Conservation (phyloP, 2,113 vertebrate genomes). For the Sisor rabdophorus region DNA sequence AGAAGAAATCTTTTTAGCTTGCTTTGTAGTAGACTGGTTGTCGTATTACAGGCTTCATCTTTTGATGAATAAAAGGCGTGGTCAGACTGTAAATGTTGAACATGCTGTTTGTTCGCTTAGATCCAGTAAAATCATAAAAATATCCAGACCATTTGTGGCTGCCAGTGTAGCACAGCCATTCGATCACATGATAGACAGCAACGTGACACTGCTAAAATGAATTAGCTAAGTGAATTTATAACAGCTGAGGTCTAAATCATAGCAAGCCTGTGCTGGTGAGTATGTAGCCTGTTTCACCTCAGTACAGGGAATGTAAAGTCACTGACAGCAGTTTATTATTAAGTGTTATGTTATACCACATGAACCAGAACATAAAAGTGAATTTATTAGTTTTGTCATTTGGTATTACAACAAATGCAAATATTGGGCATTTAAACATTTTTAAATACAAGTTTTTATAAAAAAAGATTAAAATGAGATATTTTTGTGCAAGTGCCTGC, state of each 20-base stretch:
- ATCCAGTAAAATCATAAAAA: conserved; percentile 17
- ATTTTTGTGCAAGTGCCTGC: no score
- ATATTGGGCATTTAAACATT: background rate
- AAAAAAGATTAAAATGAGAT: background rate
- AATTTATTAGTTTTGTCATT: background rate
- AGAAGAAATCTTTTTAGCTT: conserved; percentile 6
- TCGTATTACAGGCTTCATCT: conserved; percentile 50
- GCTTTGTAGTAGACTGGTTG: conserved; percentile 35
- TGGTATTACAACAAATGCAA: background rate
- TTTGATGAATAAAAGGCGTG: conserved; percentile 46
- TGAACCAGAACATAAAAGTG: background rate
- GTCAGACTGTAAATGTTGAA: conserved; percentile 28
- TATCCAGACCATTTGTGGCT: conserved; percentile 13
- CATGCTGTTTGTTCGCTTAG: conserved; percentile 13
- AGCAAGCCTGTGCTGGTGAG: conserved; percentile 17
- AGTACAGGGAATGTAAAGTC: background rate
- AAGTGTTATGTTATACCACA: background rate
- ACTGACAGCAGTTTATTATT: background rate
- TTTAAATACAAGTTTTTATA: background rate
- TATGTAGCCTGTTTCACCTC: background rate
- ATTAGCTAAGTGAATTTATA: conserved; percentile 74
- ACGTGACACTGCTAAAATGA: conserved; percentile 72
- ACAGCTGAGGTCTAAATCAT: conserved; percentile 40
- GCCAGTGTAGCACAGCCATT: conserved; percentile 3
- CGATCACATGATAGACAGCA: conserved; percentile 72